Percentiles rank a stretch among this genome's conserved stretches.
These are phyloP conservation scores for Poeciliopsis turrubarensis DNA, from an alignment of 2,113 vertebrate genomes.

Conservation along the genomic window DNA sequence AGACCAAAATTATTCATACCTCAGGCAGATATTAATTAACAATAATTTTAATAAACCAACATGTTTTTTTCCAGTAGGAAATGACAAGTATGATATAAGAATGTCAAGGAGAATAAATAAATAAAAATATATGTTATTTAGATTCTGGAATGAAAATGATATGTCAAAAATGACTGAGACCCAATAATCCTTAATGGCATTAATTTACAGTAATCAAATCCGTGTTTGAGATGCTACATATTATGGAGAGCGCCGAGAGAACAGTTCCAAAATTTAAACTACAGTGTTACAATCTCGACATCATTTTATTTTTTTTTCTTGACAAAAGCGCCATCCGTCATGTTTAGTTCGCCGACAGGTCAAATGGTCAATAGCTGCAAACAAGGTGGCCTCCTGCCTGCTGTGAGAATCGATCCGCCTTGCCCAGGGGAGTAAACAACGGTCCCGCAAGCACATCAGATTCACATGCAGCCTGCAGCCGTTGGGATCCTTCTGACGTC, in stretches of 20 bases:
- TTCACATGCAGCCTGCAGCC: not conserved
- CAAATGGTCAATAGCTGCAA: conserved; percentile 52
- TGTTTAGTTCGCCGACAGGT: conserved; percentile 27
- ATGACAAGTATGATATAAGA: not conserved
- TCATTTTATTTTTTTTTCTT: not conserved
- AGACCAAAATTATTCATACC: not conserved
- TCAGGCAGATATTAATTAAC: not conserved
- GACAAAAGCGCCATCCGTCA: conserved; percentile 6
- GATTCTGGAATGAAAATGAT: too few species aligned
- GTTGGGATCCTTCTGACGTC: not conserved
- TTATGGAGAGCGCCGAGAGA: too few species aligned
- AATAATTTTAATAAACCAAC: not conserved
- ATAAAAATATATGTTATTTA: too few species aligned
- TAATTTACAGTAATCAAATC: too few species aligned
- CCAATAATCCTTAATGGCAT: too few species aligned
- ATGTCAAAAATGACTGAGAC: too few species aligned
- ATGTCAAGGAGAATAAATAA: too few species aligned
- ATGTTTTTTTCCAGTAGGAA: not conserved
- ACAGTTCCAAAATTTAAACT: not conserved
- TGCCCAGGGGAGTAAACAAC: conserved; percentile 42
- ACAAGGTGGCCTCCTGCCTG: conserved; percentile 29
- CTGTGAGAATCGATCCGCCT: conserved; percentile 37
- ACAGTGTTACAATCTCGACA: not conserved
- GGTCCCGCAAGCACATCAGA: conserved; percentile 18
- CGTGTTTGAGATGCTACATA: too few species aligned